Evolutionary conservation across 2,797 vertebrate genomes (phyloP).

Genomic region (Acomys russatus): DNA sequence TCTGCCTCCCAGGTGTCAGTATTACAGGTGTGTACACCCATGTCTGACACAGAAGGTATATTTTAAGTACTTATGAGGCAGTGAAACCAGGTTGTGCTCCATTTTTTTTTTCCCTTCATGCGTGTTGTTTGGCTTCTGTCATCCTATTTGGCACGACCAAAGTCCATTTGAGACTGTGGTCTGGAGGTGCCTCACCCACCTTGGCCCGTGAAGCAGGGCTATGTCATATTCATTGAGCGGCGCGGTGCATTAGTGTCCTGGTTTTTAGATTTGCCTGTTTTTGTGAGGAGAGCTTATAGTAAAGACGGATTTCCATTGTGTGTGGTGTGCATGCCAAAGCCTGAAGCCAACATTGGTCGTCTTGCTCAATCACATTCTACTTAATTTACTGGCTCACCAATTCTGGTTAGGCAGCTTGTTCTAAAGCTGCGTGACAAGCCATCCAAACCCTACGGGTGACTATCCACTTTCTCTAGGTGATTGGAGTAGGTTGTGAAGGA

Average conservation of each 20-base stretch:
- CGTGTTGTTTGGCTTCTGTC: background rate
- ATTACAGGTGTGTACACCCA: background rate
- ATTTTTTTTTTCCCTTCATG: background rate
- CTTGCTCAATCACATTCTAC: background rate
- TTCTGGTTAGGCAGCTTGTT: background rate
- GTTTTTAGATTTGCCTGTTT: background rate
- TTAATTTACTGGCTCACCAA: background rate
- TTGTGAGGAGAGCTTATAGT: background rate
- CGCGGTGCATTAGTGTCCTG: rapidly evolving
- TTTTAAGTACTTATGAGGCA: background rate
- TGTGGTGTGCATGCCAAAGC: background rate
- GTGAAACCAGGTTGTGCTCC: background rate
- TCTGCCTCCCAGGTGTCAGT: no score
- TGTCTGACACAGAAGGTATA: no score
- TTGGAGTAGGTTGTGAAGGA: rapidly evolving
- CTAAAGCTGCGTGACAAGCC: background rate
- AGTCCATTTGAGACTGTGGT: background rate
- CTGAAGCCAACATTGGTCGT: background rate
- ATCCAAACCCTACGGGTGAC: background rate
- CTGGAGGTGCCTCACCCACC: no score
- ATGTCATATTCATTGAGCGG: background rate
- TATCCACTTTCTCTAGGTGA: background rate
- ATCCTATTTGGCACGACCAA: background rate
- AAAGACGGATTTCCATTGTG: background rate
- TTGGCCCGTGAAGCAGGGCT: background rate